Percentiles rank a stretch among this genome's conserved stretches.
These are phyloP conservation scores for Halcyon badia DNA, from an alignment of 2,797 vertebrate species.

Conservation along the genomic window DNA sequence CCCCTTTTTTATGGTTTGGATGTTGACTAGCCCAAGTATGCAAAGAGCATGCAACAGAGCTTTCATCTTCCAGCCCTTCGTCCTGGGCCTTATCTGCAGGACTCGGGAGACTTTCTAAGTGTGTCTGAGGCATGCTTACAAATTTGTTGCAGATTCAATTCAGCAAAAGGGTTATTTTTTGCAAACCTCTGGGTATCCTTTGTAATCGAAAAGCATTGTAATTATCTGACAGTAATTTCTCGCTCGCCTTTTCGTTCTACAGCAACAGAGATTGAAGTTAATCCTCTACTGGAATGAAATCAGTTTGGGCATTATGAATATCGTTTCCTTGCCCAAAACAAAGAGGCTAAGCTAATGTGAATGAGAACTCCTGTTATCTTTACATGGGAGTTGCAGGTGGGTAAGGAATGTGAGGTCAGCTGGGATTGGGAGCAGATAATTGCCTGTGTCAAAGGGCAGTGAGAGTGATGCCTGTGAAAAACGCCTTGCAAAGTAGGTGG, in stretches of 20 bases:
- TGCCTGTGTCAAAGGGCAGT: conserved; percentile 47
- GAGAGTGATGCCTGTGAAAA: conserved; percentile 61
- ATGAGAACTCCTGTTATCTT: conserved; percentile 59
- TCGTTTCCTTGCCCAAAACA: conserved; percentile 33
- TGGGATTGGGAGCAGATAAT: conserved; percentile 44
- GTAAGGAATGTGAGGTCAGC: conserved; percentile 70
- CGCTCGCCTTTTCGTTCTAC: neutral
- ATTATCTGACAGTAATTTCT: conserved; percentile 42
- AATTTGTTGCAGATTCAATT: conserved; percentile 15
- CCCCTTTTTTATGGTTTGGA: conserved; percentile 3
- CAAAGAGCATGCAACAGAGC: conserved; percentile 6
- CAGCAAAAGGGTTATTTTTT: neutral
- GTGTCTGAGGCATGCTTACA: conserved; percentile 6
- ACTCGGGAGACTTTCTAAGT: neutral
- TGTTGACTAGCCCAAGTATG: neutral
- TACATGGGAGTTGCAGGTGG: conserved; percentile 63
- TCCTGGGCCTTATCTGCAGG: conserved; percentile 1
- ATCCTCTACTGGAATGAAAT: conserved; percentile 46
- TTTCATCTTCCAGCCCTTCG: neutral
- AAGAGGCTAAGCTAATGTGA: conserved; percentile 35
- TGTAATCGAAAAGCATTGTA: neutral
- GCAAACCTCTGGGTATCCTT: conserved; percentile 7
- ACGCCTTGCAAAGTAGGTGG: conserved; percentile 32
- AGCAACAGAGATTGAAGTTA: conserved; percentile 40
- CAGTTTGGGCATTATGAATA: conserved; percentile 37